These are phyloP conservation scores for Lasaia peninsularis DNA, from an alignment of 1,140 invertebrate genomes.

Conservation along the genomic window DNA sequence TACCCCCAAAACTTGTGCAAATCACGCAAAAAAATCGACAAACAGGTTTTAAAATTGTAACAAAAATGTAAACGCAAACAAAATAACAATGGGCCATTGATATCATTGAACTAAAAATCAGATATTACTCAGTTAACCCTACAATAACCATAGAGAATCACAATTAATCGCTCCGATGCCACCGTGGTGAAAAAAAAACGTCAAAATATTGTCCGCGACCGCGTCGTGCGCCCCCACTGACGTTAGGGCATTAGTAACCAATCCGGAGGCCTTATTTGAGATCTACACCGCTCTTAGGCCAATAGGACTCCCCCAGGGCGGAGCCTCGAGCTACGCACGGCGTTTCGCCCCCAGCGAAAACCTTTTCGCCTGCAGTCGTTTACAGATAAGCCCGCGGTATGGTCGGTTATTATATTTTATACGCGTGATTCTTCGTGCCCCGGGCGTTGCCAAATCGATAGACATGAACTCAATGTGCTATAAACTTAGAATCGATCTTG, in stretches of 20 bases:
- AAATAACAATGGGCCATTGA: not conserved
- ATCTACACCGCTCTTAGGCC: constrained; percentile 51
- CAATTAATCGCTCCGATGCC: constrained; percentile 67
- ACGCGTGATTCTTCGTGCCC: constrained; percentile 57
- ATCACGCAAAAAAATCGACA: not conserved
- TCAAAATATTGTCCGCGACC: constrained; percentile 63
- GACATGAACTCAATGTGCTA: constrained; percentile 41
- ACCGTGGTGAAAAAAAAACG: constrained; percentile 63
- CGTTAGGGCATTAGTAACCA: constrained; percentile 45
- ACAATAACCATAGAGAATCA: constrained; percentile 70
- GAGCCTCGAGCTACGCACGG: constrained; percentile 60
- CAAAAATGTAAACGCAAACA: constrained; percentile 3
- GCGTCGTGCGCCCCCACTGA: constrained; percentile 45
- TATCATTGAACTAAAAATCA: constrained; percentile 35
- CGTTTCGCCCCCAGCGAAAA: constrained; percentile 73
- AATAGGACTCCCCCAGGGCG: constrained; percentile 64
- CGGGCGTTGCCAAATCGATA: constrained; percentile 57
- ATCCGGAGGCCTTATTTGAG: constrained; percentile 44
- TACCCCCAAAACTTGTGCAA: not conserved
- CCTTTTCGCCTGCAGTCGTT: constrained; percentile 75
- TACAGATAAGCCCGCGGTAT: constrained; percentile 74
- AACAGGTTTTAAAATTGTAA: constrained; percentile 5
- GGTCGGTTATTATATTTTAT: constrained; percentile 71
- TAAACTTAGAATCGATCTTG: constrained; percentile 29
- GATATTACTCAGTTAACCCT: constrained; percentile 68